phyloP scores from a whole-genome alignment of 2,113 vertebrate genomes.

The Hemicordylus capensis region DNA sequence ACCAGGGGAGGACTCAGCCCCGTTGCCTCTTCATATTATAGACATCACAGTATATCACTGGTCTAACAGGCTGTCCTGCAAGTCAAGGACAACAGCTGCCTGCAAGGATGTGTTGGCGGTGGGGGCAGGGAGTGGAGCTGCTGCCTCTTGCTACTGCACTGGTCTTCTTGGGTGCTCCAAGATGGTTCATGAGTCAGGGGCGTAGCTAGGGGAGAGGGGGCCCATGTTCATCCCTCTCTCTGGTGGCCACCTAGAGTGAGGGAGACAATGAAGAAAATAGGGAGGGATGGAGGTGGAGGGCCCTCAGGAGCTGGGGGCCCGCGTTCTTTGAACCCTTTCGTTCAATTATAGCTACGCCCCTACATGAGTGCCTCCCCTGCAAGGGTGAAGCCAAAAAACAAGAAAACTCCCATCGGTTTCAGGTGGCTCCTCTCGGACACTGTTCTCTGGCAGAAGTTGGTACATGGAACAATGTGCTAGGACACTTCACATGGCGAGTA shows the following conservation, averaged over 20 bases:
- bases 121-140: neutral
- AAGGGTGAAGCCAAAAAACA: neutral
- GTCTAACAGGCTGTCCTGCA: slow-evolving; percentile 71
- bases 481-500: neutral
- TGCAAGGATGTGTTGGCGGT: neutral
- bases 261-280: too few relatives aligned
- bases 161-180: neutral
- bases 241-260: too few relatives aligned
- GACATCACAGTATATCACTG: slow-evolving; percentile 67
- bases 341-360: too few relatives aligned
- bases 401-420: too few relatives aligned
- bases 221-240: too few relatives aligned
- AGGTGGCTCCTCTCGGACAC: neutral
- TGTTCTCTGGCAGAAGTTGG: neutral
- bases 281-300: too few relatives aligned
- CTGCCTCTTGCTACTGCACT: accelerated
- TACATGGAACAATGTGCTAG: neutral
- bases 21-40: slow-evolving; percentile 67
- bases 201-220: too few relatives aligned
- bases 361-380: neutral
- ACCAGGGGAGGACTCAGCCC: slow-evolving; percentile 64
- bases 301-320: too few relatives aligned
- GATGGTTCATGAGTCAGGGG: neutral
- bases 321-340: too few relatives aligned
- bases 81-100: slow-evolving; percentile 71